Percentiles rank a stretch among this genome's conserved stretches.
phyloP scores from a whole-genome alignment of 2,888 invertebrate genomes.

The Heliconius aoede region DNA sequence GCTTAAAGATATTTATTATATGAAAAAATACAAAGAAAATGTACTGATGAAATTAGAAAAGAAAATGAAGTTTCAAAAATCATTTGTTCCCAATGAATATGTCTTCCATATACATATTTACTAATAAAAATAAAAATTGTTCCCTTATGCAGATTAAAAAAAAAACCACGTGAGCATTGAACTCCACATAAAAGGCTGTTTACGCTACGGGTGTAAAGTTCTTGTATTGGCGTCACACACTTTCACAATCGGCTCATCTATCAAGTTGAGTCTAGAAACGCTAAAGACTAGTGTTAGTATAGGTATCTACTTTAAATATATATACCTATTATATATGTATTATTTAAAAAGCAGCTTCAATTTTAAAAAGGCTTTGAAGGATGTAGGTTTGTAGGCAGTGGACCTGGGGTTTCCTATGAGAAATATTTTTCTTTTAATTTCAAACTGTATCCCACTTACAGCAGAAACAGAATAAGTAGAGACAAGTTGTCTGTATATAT shows the following conservation, averaged over 20 bases:
- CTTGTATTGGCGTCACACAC: conserved; percentile 25
- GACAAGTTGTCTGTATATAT: too few relatives aligned
- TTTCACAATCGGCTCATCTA: conserved; percentile 38
- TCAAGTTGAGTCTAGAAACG: conserved; percentile 32
- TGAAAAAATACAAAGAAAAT: too few relatives aligned
- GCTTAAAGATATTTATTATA: too few relatives aligned
- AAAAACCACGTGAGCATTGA: conserved; percentile 2
- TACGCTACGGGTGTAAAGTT: conserved; percentile 11
- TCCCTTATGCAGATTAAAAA: neutral
- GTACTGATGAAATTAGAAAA: neutral
- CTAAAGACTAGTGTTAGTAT: neutral
- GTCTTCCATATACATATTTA: neutral
- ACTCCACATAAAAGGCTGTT: conserved; percentile 22
- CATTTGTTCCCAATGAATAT: neutral
- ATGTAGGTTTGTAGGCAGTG: too few relatives aligned
- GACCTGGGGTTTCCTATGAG: too few relatives aligned
- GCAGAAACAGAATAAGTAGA: too few relatives aligned
- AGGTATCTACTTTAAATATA: neutral
- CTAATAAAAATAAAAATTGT: neutral
- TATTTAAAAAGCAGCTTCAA: too few relatives aligned
- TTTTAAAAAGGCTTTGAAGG: too few relatives aligned
- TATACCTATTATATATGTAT: neutral
- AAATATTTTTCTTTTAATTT: too few relatives aligned
- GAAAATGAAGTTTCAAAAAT: neutral
- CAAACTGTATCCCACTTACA: too few relatives aligned